Evolutionary conservation across 2,797 vertebrate genomes (phyloP), one percentile per base, ranked within the genome.

Genomic region (Phaenicophaeus curvirostris): DNA sequence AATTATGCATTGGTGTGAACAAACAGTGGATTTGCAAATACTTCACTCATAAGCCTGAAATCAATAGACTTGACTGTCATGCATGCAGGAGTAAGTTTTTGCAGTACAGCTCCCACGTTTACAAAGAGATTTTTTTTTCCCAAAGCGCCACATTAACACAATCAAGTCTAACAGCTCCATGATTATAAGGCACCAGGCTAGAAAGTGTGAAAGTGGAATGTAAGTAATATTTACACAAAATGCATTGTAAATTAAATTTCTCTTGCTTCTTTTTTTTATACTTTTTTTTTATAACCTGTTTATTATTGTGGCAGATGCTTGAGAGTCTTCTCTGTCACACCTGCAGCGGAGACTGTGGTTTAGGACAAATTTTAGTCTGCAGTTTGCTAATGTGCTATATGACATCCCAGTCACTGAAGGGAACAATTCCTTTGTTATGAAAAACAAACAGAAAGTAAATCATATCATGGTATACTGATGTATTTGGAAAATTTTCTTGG

Each of bases 101-200:
- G 93, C 95, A 59, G 55, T 79, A 35, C 51, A 93, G 93, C 75
- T 96, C 77, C 74, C 91, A 95, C 90, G 74, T 51, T 94, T 93
- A 77, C 65, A 97, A 94, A 96, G 94, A 91, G 55, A 51, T 92
- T 83, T 91, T 90, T 44, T 54, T 90, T 87, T 57, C 87, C 84
- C 79, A 65, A 3, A 67, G 65, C 53, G 66, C 68, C 46, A 73
- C 69, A 53, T 72, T 96, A 97, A 97, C 97, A 94, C 89, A 92
- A 97, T 97, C 97, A 97, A 28, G 75, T 87, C 86, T 90, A 91
- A 96, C 88, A 81, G 87, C 94, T 94, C 81, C 82, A 76, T 95
- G 95, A 94, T 97, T 97, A 86, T 90, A 96, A 90, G 83, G 72
- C 53, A 77, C 27, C 39, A 54, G 55, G 19, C 62, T 86, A 83